phyloP scores from a whole-genome alignment of 2,888 invertebrate species.

The Apamea sordens region DNA sequence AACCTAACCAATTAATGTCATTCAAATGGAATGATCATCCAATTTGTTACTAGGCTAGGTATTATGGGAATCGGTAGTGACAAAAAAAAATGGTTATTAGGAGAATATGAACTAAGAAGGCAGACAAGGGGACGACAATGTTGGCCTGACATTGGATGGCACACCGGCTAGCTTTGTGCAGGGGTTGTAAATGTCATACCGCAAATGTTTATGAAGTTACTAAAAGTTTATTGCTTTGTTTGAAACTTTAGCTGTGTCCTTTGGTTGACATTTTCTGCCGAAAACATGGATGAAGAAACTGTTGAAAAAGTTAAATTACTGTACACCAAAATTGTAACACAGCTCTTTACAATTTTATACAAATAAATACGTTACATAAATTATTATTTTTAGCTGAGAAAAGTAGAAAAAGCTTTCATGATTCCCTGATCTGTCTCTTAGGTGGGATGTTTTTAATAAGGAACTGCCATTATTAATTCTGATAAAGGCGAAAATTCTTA shows the following conservation, averaged over 20 bases:
- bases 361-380: no score
- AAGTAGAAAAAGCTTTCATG: neutral
- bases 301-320: no score
- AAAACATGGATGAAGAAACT: neutral
- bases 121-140: neutral
- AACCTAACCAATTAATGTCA: neutral
- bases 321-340: neutral
- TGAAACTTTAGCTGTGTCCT: neutral
- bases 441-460: neutral
- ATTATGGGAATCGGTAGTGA: neutral
- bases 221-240: slow-evolving; percentile 3
- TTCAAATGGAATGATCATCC: neutral
- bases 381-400: no score
- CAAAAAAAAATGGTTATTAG: neutral
- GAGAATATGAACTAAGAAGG: neutral
- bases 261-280: neutral
- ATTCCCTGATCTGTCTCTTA: neutral
- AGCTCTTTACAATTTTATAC: neutral
- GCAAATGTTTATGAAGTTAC: slow-evolving; percentile 22
- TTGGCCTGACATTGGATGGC: slow-evolving; percentile 28
- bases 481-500: neutral
- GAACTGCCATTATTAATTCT: neutral
- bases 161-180: slow-evolving; percentile 6
- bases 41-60: neutral
- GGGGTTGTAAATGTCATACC: slow-evolving; percentile 51